Conservation (phyloP, 2,797 vertebrate genomes). For the Vespertilio murinus region DNA sequence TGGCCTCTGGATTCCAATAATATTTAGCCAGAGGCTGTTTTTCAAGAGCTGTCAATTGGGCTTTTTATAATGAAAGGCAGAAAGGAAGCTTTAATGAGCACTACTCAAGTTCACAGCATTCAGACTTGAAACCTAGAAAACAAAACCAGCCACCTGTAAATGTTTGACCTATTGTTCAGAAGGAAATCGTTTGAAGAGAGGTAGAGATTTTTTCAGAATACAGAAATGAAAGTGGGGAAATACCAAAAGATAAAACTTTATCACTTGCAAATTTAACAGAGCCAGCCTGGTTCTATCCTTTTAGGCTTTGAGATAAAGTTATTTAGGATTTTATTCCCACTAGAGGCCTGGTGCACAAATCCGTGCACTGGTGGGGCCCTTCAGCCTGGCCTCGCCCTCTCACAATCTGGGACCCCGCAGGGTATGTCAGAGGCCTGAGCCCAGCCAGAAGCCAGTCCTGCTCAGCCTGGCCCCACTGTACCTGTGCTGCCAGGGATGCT, state of each 20-base stretch:
- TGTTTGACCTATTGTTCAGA: slow-evolving; percentile 77
- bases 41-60: slow-evolving; percentile 76
- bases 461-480: no score
- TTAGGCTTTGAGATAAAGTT: slow-evolving; percentile 8
- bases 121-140: slow-evolving; percentile 76
- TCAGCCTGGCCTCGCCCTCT: no score
- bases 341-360: no score
- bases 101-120: slow-evolving; percentile 75
- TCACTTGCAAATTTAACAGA: slow-evolving; percentile 43
- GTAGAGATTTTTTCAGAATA: slow-evolving; percentile 53
- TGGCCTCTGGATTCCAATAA: slow-evolving; percentile 78
- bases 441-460: no score
- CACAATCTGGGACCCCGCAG: no score
- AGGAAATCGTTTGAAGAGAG: slow-evolving; percentile 64
- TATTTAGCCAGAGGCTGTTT: slow-evolving; percentile 79
- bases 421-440: no score
- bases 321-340: background rate
- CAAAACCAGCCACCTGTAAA: slow-evolving; percentile 76
- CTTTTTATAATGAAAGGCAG: slow-evolving; percentile 73
- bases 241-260: slow-evolving; percentile 41
- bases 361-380: no score
- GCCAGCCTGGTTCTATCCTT: background rate
- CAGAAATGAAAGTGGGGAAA: slow-evolving; percentile 38
- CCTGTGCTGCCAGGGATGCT: no score
- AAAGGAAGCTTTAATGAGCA: slow-evolving; percentile 79